Percentiles rank a stretch among this genome's conserved stretches.
phyloP scores from a whole-genome alignment of 2,888 invertebrate species.

The Acronicta leporina region DNA sequence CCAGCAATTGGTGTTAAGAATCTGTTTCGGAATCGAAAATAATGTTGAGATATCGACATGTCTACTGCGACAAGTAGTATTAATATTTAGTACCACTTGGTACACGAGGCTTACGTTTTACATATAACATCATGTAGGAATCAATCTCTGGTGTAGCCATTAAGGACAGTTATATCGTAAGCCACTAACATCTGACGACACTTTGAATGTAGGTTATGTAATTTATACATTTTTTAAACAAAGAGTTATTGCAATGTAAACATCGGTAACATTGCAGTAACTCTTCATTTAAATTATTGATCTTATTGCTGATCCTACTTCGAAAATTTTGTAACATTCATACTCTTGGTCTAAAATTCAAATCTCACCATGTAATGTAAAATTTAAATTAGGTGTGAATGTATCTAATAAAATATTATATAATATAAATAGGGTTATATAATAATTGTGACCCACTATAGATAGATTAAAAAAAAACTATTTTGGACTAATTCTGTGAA shows the following conservation, averaged over 20 bases:
- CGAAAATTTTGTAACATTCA: constrained; percentile 45
- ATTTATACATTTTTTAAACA: constrained; percentile 21
- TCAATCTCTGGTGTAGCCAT: constrained; percentile 26
- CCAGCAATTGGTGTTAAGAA: constrained; percentile 33
- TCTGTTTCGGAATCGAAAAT: constrained; percentile 33
- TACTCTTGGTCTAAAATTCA: constrained; percentile 31
- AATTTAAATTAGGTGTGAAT: constrained; percentile 59
- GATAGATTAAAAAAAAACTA: constrained; percentile 63
- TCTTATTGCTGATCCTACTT: too few species aligned
- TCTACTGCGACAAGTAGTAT: constrained; percentile 1
- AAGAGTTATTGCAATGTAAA: too few species aligned
- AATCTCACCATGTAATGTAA: constrained; percentile 50
- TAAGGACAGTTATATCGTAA: constrained; percentile 44
- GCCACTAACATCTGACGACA: constrained; percentile 24
- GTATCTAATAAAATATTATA: constrained; percentile 57
- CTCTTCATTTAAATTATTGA: too few species aligned
- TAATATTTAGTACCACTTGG: constrained; percentile 20
- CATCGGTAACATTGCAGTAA: constrained; percentile 29
- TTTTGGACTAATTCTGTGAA: constrained; percentile 60
- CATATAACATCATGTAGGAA: constrained; percentile 23
- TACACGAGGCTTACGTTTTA: constrained; percentile 27
- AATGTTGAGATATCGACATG: constrained; percentile 17
- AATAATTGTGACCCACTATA: constrained; percentile 50
- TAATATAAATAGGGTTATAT: constrained; percentile 56
- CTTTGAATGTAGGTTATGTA: constrained; percentile 12